Conservation (phyloP, 37 sponge, comb jelly and placozoan genomes). For the Oopsacas minuta region DNA sequence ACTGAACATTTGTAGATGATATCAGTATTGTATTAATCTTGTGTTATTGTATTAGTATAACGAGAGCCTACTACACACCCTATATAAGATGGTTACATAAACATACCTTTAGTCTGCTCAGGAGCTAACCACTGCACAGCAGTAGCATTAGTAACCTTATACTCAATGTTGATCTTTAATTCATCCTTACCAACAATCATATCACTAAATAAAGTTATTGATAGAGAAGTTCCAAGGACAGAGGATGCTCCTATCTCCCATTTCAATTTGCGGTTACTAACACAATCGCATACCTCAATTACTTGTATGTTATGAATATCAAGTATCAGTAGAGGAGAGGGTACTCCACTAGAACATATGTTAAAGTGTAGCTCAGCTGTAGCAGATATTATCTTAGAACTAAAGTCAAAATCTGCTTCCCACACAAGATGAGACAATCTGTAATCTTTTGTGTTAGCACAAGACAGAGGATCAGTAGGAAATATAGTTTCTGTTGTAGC, state of each 20-base stretch:
- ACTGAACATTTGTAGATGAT: too few species aligned
- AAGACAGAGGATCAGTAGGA: background rate
- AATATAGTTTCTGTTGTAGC: background rate
- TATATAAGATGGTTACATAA: too few species aligned
- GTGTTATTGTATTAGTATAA: too few species aligned
- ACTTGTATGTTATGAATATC: background rate
- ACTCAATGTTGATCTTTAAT: constrained; percentile 25
- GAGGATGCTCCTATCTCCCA: background rate
- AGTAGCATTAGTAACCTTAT: constrained; percentile 37
- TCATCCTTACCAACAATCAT: background rate
- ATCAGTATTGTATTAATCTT: too few species aligned
- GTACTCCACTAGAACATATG: background rate
- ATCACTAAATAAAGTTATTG: background rate
- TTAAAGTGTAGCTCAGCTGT: background rate
- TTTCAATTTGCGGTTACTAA: background rate
- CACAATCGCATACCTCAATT: background rate
- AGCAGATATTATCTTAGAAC: background rate
- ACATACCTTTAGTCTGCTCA: constrained; percentile 49
- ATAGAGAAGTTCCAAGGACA: background rate
- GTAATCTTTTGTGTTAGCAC: background rate
- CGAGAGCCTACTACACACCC: too few species aligned
- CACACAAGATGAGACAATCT: background rate
- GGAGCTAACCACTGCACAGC: constrained; percentile 84
- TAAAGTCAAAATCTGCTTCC: background rate
- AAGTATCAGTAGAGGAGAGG: background rate